These are phyloP conservation scores for Sarcophilus harrisii DNA, from an alignment of 2,797 vertebrate species.

Conservation along the genomic window DNA sequence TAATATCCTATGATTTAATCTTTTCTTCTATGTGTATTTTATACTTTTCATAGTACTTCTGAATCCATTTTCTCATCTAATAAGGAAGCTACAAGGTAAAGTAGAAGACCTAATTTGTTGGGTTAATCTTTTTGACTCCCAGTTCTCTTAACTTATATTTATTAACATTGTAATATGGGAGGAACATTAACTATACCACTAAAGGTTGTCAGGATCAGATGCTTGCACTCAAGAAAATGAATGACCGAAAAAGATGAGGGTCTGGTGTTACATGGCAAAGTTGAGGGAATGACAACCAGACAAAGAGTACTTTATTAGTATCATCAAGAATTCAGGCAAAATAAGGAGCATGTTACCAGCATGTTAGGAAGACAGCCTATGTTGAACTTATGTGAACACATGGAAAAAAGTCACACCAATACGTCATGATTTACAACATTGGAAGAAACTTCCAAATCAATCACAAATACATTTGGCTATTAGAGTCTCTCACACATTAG, in stretches of 20 bases:
- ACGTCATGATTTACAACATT: neutral
- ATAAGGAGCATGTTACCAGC: neutral
- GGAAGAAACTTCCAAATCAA: neutral
- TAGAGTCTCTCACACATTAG: neutral
- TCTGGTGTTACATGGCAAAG: neutral
- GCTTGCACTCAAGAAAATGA: neutral
- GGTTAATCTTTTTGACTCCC: neutral
- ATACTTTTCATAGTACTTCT: neutral
- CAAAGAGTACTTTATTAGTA: neutral
- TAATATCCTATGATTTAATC: neutral
- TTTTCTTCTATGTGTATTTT: neutral
- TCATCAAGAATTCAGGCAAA: neutral
- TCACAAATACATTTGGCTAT: neutral
- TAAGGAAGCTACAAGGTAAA: neutral
- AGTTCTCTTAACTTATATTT: neutral
- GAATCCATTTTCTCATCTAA: neutral
- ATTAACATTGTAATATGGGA: no score
- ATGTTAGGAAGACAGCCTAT: neutral
- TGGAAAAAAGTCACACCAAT: neutral
- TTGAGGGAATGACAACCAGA: neutral
- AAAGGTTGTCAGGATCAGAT: neutral
- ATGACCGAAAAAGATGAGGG: neutral
- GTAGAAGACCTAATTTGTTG: neutral
- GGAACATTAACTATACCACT: neutral
- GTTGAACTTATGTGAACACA: neutral